Base-by-base conservation (phyloP, 2,113 vertebrate genomes). In the Channa argus region DNA sequence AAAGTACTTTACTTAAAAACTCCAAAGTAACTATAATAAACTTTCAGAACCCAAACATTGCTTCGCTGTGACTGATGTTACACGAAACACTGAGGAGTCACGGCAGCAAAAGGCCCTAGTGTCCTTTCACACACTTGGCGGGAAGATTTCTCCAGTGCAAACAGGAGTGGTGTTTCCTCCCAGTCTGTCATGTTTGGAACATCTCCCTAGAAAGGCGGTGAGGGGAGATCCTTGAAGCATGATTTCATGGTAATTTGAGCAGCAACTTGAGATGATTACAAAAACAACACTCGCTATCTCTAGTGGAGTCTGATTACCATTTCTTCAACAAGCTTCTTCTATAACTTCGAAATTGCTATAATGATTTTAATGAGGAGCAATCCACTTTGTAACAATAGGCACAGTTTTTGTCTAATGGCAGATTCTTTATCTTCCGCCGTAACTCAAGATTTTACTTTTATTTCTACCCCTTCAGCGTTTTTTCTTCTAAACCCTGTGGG, bases 401-500 rank as follows among this genome's bases (percentile, higher is more conserved):
- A 3, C 49, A 0, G 6, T 14, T 38, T 54, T 36, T 43, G 14
- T 64, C 3, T 39, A 49, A 61, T 7, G 12, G 4, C n/a, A 33
- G 15, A 41, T n/a, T 6, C 33, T 10, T 33, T n/a, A 33, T 49
- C 34, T 2, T 12, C 11, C n/a, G 44, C 6, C 41, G 15, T 12
- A 33, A 10, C 0, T 50, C 10, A 24, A 24, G 24, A 24, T 0
- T 24, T 37, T 34, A 44, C 12, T 76, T 9, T 33, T 56, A 59
- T 65, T 69, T 70, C 9, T 4, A 10, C 5, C 33, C 51, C 46
- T 65, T 44, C 34, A 73, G 50, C 4, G 0, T 0, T 46, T 68
- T 49, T 37, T 53, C n/a, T n/a, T 44, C 52, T 67, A 53, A 74
- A 39, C n/a, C 49, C 33, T n/a, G 62, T 33, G 61, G 72, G 52